Conservation (phyloP, 2,113 vertebrate species). For the Dasyprocta punctata region DNA sequence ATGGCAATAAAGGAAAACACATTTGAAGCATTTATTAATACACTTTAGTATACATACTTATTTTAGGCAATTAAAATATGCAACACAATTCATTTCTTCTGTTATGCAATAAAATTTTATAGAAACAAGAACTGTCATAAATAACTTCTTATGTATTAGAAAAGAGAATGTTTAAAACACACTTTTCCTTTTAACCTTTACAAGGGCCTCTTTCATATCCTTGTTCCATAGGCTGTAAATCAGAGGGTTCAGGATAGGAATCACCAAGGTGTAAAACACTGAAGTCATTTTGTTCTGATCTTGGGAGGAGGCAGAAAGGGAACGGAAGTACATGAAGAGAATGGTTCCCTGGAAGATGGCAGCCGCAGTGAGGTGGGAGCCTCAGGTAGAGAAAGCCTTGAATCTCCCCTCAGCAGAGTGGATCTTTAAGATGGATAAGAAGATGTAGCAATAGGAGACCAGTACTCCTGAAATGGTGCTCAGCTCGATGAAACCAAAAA, state of each 20-base stretch:
- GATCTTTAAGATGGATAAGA: conserved; percentile 56
- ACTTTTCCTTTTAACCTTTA: neutral
- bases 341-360: conserved; percentile 2
- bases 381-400: conserved; percentile 70
- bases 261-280: conserved; percentile 30
- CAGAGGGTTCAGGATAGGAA: too few species aligned
- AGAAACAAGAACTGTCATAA: too few species aligned
- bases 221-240: too few species aligned
- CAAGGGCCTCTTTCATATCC: neutral
- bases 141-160: too few species aligned
- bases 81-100: too few species aligned
- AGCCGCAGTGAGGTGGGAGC: neutral
- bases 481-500: too few species aligned
- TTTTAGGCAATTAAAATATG: neutral
- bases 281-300: conserved; percentile 23
- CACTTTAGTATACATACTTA: too few species aligned
- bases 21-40: neutral
- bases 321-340: too few species aligned
- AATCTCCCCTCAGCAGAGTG: neutral
- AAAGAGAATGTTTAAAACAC: neutral
- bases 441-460: conserved; percentile 66
- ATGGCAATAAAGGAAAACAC: neutral
- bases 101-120: too few species aligned
- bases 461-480: conserved; percentile 52
- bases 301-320: too few species aligned